Evolutionary conservation across 2,797 vertebrate species (phyloP), one percentile per base, ranked within the genome.

Genomic region (Arnoldichthys spilopterus): DNA sequence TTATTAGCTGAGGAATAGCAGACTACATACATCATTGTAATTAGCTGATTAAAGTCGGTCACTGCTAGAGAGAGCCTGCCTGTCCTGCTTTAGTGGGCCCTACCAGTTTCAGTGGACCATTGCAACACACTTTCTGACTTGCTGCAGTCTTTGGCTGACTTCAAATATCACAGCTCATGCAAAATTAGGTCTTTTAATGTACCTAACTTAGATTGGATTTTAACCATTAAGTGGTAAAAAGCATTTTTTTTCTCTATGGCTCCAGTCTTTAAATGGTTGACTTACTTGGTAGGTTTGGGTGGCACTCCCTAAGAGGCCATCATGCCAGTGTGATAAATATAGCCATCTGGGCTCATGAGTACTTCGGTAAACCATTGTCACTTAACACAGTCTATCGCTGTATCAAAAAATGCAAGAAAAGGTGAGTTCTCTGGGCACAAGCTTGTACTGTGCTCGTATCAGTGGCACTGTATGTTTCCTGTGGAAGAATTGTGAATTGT

Each of bases 1-100:
- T 90, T 92, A 92, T 93, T 91, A 92, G 90, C 90, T 86, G 78
- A 86, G 86, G 88, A 87, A 86, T 88, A 88, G 89, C 90, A 89
- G 92, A 92, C 92, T 89, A 90, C 82, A 90, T 88, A 85, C 58
- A 77, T 85, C 79, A 24, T 83, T 85, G 86, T 88, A 85, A 88
- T 91, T 83, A 86, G 80, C 88, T 87, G 92, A 93, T 90, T 90
- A 90, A 82, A 81, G 87, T 85, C 78, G 78, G 80, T 83, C 84
- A 85, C 86, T 77, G 66, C 79, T 37, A 45, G 68, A 40, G 70
- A 28, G 71, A 40, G 2, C 68, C 63, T 79, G 63, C n/a, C 62
- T 69, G 71, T 68, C 71, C 71, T 59, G 68, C 70, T 58, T 72
- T 73, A 58, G 49, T 18, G 3, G 61, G 58, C 32, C n/a, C 20